These are phyloP conservation scores for Malurus leucopterus DNA, from an alignment of 2,797 vertebrate genomes.

Conservation along the genomic window DNA sequence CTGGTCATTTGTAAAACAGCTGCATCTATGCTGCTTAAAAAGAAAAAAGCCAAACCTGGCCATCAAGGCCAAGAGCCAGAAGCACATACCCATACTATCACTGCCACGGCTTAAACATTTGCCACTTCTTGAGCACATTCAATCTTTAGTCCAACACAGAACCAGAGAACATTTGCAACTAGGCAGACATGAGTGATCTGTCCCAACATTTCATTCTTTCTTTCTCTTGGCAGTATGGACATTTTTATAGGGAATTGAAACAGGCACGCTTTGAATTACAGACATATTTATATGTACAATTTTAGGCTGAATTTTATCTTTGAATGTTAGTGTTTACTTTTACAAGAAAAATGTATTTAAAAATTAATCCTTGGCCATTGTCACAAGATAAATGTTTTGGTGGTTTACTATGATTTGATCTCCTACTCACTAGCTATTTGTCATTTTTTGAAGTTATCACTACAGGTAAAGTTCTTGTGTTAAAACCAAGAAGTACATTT, in stretches of 20 bases:
- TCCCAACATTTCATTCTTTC: neutral
- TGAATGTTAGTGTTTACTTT: neutral
- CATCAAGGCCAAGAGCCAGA: neutral
- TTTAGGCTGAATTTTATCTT: neutral
- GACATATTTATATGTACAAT: neutral
- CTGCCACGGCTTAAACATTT: neutral
- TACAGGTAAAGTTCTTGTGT: neutral
- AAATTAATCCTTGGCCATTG: neutral
- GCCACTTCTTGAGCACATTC: neutral
- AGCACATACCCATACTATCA: fast-evolving
- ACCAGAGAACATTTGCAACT: neutral
- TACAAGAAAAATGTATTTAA: neutral
- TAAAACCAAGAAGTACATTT: neutral
- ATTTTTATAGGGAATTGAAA: neutral
- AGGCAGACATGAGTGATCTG: neutral
- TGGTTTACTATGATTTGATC: neutral
- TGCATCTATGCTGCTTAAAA: neutral
- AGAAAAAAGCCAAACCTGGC: neutral
- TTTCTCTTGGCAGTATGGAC: neutral
- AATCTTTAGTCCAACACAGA: neutral
- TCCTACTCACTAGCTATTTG: neutral
- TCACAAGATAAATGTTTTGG: neutral
- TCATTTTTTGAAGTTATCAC: neutral
- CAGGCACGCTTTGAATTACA: neutral
- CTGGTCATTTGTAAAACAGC: neutral